Evolutionary conservation across 2,888 invertebrate species (phyloP), one percentile per base, ranked within the genome.

Genomic region (Bugula neritina): DNA sequence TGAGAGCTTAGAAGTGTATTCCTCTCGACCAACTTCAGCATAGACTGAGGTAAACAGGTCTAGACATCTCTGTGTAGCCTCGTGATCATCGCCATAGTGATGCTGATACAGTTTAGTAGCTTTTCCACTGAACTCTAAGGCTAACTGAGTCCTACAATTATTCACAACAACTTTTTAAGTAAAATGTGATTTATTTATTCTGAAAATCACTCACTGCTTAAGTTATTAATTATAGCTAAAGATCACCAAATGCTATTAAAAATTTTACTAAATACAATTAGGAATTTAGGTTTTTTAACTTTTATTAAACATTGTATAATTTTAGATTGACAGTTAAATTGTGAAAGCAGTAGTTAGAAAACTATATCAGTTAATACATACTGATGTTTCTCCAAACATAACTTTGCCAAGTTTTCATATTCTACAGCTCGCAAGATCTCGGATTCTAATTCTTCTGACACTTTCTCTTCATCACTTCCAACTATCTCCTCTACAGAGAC

Each of bases 331-430:
- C n/a, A n/a, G n/a, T n/a, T n/a, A 43, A 43, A 17, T 43, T 5
- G 43, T 17, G 17, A 5, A 43, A 43, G 43, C 17, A 43, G 5
- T 10, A 10, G 17, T 10, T 43, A 43, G 43, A 43, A 17, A 43
- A 43, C 43, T 43, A 43, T n/a, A n/a, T n/a, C n/a, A n/a, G n/a
- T n/a, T n/a, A n/a, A n/a, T 5, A 78, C 82, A 77, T 73, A 82
- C 81, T 82, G 81, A 72, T 80, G 76, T 73, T 79, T 78, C 69
- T 82, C 80, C 63, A 80, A 74, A 74, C 80, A 81, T 21, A 81
- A 75, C 74, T 75, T 78, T 2, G 82, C 80, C 71, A 82, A 75
- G 54, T 81, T 78, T 73, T 82, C 81, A 74, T 79, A 82, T 71
- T 82, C 82, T 23, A 79, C 77, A 21, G 82, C 81, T 72, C 79